Evolutionary conservation across 2,888 invertebrate species (phyloP), one percentile per base, ranked within the genome.

Genomic region (Ennomos fuscantarius): DNA sequence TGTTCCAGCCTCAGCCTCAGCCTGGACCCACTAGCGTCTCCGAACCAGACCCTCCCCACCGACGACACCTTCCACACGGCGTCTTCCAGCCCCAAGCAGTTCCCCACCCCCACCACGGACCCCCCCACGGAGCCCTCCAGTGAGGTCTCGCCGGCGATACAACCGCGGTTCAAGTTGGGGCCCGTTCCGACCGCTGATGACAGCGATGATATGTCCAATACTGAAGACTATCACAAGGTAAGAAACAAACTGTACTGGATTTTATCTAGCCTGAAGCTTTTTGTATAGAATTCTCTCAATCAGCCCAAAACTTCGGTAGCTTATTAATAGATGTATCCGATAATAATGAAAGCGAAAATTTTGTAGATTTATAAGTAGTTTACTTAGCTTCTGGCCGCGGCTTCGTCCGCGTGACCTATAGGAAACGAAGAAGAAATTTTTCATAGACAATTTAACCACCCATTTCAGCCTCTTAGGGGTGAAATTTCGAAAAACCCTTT

Each of bases 21-120:
- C 76, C 85, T 96, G 58, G 94, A 94, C 69, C 93, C 93, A 12
- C 86, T 93, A 0, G 79, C 92, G 10, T 93, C 92, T 0, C 90
- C 93, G 0, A 88, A 87, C 51, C 82, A 91, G 6, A 80, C 79
- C 1, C 68, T 88, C 0, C 82, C 94, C 52, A 80, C 94, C n/a
- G 94, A 93, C 61, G 95, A 95, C 72, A 95, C 96, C 0, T 96
- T 95, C 86, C 96, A 96, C 85, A 96, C 96, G 13, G 96, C 96
- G 0, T 93, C 95, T 8, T 93, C 94, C 0, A 92, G 93, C 31
- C 82, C 79, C 24, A 75, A 75, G 63, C 68, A 66, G 9, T 71
- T 73, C 57, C 75, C 68, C 9, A 68, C 74, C 35, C 64, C 81
- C 9, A 68, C 78, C 31, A 65, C 76, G 42, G 65, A 76, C 8